phyloP scores from a whole-genome alignment of 2,888 invertebrate species.

The Bellardia bayeri region DNA sequence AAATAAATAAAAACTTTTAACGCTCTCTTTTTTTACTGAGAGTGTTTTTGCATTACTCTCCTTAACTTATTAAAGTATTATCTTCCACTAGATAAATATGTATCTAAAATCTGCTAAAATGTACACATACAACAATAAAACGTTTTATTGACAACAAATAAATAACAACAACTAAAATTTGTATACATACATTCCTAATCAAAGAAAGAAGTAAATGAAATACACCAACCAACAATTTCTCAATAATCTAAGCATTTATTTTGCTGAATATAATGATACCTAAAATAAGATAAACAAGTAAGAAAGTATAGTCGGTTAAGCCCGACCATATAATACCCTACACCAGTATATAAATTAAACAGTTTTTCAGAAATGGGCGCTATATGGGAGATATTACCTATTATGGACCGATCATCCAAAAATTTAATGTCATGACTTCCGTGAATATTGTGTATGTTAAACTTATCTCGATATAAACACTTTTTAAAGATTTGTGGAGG shows the following conservation, averaged over 20 bases:
- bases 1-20: not conserved
- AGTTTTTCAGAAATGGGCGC: too few species aligned
- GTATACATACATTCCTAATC: slow-evolving; percentile 54
- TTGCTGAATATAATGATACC: not conserved
- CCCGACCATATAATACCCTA: too few species aligned
- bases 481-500: too few species aligned
- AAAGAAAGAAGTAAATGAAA: slow-evolving; percentile 10
- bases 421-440: too few species aligned
- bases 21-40: not conserved
- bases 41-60: not conserved
- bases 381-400: too few species aligned
- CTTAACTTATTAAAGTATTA: not conserved
- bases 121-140: slow-evolving; percentile 30
- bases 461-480: too few species aligned
- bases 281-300: not conserved
- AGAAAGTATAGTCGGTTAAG: too few species aligned
- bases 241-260: not conserved
- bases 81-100: slow-evolving; percentile 67
- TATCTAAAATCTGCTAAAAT: slow-evolving; percentile 40
- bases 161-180: slow-evolving; percentile 37
- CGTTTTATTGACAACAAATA: slow-evolving; percentile 8
- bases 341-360: too few species aligned
- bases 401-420: too few species aligned
- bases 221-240: not conserved
- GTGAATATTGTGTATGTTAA: too few species aligned